Evolutionary conservation across 2,888 invertebrate species (phyloP).

Genomic region (Arctia plantaginis): DNA sequence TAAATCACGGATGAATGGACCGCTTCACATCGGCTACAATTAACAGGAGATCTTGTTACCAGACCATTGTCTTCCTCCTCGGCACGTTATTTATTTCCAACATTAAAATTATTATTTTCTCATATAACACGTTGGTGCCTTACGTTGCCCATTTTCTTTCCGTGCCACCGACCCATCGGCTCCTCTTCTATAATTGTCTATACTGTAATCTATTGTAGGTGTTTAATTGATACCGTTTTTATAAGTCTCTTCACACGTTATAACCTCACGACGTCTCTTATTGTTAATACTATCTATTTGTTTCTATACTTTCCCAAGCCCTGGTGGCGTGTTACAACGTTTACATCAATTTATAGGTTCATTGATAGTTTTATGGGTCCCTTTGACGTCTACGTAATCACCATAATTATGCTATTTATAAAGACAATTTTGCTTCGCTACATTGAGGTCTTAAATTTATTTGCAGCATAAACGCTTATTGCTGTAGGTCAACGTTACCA

Average conservation of each 20-base stretch:
- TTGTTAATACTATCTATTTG: constrained; percentile 67
- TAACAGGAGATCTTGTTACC: constrained; percentile 82
- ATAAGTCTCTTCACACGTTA: constrained; percentile 75
- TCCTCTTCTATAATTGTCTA: constrained; percentile 72
- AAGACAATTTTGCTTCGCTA: constrained; percentile 60
- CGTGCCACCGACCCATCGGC: constrained; percentile 76
- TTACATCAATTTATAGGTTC: constrained; percentile 74
- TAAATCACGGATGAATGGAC: constrained; percentile 76
- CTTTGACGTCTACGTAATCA: constrained; percentile 71
- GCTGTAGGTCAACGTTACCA: constrained; percentile 44
- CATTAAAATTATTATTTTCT: constrained; percentile 83
- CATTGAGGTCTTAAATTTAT: constrained; percentile 54
- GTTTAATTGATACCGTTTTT: constrained; percentile 77
- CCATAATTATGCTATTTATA: constrained; percentile 72
- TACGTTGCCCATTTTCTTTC: constrained; percentile 74
- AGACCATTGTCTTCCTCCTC: constrained; percentile 81
- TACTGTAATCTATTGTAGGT: constrained; percentile 67
- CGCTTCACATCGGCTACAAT: constrained; percentile 78
- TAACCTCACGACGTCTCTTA: constrained; percentile 57
- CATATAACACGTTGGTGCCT: constrained; percentile 68
- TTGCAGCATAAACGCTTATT: constrained; percentile 48
- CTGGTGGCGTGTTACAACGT: constrained; percentile 66
- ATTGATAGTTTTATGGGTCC: constrained; percentile 74
- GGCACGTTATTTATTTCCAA: constrained; percentile 80
- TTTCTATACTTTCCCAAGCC: constrained; percentile 70